Base-by-base conservation (phyloP, 2,113 vertebrate genomes). In the Cathartes aura region DNA sequence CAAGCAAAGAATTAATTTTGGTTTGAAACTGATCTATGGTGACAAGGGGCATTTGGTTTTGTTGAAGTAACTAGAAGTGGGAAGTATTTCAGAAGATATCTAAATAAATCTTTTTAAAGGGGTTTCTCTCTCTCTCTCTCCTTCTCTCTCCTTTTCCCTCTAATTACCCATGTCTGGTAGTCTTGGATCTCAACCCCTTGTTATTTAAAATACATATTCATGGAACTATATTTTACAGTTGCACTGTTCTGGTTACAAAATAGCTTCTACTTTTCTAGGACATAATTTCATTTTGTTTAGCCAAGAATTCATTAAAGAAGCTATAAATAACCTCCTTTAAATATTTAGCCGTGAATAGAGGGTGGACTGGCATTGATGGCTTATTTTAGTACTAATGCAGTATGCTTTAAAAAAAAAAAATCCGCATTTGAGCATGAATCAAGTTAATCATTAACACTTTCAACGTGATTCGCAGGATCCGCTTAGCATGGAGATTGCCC, bases 231-330 rank as follows among this genome's bases (percentile, higher is more conserved):
- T 98, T 97, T 97, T 97, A 98, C 96, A 97, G 98, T 98, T 98
- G 96, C 91, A 97, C 97, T 98, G 97, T 94, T 98, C 98, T 97
- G 96, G 96, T 98, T 98, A 98, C 98, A 98, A 98, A 98, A 98
- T 97, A 98, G 98, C 97, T 97, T 96, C 97, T 95, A 98, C 97
- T 98, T 98, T 98, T 98, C 98, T 98, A 98, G 98, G 98, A 97
- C 97, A 98, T 98, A 98, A 98, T 98, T 98, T 98, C 97, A 98
- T 98, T 98, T 98, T 98, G 98, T 98, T 98, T 98, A 98, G 98
- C 97, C 96, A 98, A 98, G 97, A 98, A 98, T 98, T 98, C 98
- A 98, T 98, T 98, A 98, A 98, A 98, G 97, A 95, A 97, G 97
- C 97, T 98, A 98, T 98, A 98, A 98, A 98, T 98, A 98, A 98